These are phyloP conservation scores for Tetramorium parvispinum DNA, from an alignment of 1,140 invertebrate species.

Conservation along the genomic window DNA sequence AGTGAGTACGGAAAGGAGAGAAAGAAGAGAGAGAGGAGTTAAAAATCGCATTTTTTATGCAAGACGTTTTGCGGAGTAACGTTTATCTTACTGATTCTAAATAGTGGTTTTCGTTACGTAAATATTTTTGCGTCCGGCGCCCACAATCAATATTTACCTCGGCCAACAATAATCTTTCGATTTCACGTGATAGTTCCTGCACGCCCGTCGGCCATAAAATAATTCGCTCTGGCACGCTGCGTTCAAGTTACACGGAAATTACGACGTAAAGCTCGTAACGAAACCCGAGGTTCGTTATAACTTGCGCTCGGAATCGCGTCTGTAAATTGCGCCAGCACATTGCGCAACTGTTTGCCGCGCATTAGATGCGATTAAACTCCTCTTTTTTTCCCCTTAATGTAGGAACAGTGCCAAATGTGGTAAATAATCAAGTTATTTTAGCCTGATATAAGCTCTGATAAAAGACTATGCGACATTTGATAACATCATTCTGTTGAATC, in stretches of 20 bases:
- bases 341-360: conserved; percentile 15
- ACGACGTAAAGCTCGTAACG: conserved; percentile 20
- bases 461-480: not conserved
- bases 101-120: not conserved
- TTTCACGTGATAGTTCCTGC: conserved; percentile 25
- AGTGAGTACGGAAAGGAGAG: too few relatives aligned
- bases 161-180: not conserved
- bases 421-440: conserved; percentile 1
- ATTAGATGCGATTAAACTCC: conserved; percentile 14
- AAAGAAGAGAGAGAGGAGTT: not conserved
- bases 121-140: conserved; percentile 23
- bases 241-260: conserved; percentile 27
- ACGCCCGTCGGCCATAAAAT: conserved; percentile 17
- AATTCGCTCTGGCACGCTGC: conserved; percentile 7
- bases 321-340: conserved; percentile 14
- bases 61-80: not conserved
- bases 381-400: not conserved
- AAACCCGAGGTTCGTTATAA: conserved; percentile 23
- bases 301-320: conserved; percentile 1
- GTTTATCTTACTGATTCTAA: not conserved
- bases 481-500: conserved; percentile 11
- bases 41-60: conserved; percentile 1
- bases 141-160: conserved; percentile 44
- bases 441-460: not conserved
- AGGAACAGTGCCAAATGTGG: not conserved